phyloP scores from a whole-genome alignment of 2,797 vertebrate genomes.

The Paramormyrops hopkinsi region DNA sequence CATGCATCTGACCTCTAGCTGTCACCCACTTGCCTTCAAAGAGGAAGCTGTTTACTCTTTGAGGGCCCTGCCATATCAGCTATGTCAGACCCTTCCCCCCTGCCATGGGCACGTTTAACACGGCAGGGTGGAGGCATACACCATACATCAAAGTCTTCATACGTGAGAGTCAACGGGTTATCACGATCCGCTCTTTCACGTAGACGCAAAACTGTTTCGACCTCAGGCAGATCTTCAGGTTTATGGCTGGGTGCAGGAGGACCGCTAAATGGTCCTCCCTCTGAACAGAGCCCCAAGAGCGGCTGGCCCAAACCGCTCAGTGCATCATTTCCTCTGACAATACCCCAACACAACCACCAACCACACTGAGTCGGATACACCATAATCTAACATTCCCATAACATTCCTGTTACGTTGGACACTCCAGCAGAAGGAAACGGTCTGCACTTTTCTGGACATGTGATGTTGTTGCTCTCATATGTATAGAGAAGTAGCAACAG shows the following conservation, averaged over 20 bases:
- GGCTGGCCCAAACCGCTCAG: not conserved
- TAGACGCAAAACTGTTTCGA: not conserved
- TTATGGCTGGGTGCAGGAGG: not conserved
- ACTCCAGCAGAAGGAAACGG: not conserved
- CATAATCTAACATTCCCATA: not conserved
- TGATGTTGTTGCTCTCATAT: not conserved
- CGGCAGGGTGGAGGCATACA: not conserved
- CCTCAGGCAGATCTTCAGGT: not conserved
- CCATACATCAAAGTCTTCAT: not conserved
- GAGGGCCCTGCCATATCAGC: not conserved
- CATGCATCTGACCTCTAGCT: conserved; percentile 28
- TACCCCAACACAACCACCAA: not conserved
- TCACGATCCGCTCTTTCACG: not conserved
- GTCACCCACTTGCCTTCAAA: conserved; percentile 31
- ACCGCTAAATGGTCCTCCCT: not conserved
- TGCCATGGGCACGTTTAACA: not conserved
- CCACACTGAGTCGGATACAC: not conserved
- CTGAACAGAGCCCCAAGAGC: not conserved
- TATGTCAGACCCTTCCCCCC: not conserved
- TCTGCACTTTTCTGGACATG: not conserved
- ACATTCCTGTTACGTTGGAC: not conserved
- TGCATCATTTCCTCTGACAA: not conserved
- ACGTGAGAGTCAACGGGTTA: not conserved
- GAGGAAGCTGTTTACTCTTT: not conserved
- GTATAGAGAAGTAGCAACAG: not conserved